Evolutionary conservation across 2,113 vertebrate genomes (phyloP).

Genomic region (Mellivora capensis): DNA sequence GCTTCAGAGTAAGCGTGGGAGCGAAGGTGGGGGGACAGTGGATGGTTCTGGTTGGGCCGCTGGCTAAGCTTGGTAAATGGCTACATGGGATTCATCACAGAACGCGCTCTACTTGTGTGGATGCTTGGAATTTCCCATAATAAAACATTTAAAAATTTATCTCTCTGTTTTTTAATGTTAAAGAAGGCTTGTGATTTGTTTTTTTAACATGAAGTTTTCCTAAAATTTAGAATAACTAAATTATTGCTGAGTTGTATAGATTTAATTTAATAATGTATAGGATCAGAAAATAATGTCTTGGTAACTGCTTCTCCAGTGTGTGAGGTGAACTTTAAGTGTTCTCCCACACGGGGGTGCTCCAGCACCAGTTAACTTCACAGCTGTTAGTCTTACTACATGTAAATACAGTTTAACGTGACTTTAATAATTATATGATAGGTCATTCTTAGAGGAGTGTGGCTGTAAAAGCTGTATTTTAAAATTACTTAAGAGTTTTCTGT

Average conservation of each 20-base stretch:
- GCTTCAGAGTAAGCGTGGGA: background rate
- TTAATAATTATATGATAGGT: background rate
- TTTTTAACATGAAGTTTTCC: background rate
- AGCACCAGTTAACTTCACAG: background rate
- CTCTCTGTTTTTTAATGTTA: background rate
- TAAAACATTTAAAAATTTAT: background rate
- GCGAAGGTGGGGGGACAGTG: background rate
- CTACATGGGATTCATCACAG: background rate
- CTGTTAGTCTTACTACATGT: background rate
- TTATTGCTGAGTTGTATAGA: background rate
- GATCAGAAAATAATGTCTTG: background rate
- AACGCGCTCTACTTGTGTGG: background rate
- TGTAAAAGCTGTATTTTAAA: background rate
- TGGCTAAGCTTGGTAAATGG: background rate
- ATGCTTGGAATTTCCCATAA: background rate
- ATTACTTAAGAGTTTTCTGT: background rate
- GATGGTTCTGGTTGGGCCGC: background rate
- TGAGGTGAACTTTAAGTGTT: background rate
- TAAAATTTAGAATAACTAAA: background rate
- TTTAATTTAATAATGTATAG: conserved; percentile 7
- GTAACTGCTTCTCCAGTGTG: background rate
- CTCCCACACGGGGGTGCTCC: conserved; percentile 63
- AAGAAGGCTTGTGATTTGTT: background rate
- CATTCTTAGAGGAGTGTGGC: background rate
- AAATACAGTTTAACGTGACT: background rate